Base-by-base conservation (phyloP, 2,888 invertebrate genomes). In the Rhamphomyia laevipes region DNA sequence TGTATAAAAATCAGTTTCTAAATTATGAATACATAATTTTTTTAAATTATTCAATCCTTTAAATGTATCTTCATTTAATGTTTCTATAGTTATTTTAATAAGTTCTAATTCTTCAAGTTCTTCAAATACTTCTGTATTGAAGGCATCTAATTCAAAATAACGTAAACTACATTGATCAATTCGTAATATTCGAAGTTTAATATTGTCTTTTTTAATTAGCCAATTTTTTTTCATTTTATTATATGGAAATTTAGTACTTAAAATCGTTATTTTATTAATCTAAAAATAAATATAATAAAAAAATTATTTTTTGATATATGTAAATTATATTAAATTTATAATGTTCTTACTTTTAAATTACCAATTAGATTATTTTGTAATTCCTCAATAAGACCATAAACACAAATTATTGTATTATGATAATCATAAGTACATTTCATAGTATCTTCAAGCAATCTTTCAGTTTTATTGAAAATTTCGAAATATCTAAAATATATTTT, bases 201-300 rank as follows among this genome's bases (percentile, higher is more conserved):
- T n/a, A 35, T 35, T n/a, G 13, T n/a, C 7, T n/a, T 35, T 3
- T 35, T 35, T 13, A 35, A 35, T 27, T 27, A 27, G 9, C 35
- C 35, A 35, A 35, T 35, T 35, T 35, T 35, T n/a, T 35, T 35
- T n/a, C n/a, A 35, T 13, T 35, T 7, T 35, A n/a, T 13, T 13
- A 35, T 35, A n/a, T n/a, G n/a, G 12, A 13, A 35, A 35, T 13
- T 13, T 15, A 61, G 65, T 6, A 65, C 35, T 5, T 27, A 27
- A 27, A 6, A 27, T 4, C 2, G 9, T 4, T 27, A 27, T 27
- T 27, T 27, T 27, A 9, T 2, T 27, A 27, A 7, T 9, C 23
- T 27, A 27, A 21, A 21, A 21, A 4, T 21, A 4, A 21, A 21
- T 21, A 21, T 21, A 4, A 27, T 27, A 27, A 27, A 27, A 27